Evolutionary conservation across 1,140 invertebrate genomes (phyloP).

Genomic region (Oscheius sp.): DNA sequence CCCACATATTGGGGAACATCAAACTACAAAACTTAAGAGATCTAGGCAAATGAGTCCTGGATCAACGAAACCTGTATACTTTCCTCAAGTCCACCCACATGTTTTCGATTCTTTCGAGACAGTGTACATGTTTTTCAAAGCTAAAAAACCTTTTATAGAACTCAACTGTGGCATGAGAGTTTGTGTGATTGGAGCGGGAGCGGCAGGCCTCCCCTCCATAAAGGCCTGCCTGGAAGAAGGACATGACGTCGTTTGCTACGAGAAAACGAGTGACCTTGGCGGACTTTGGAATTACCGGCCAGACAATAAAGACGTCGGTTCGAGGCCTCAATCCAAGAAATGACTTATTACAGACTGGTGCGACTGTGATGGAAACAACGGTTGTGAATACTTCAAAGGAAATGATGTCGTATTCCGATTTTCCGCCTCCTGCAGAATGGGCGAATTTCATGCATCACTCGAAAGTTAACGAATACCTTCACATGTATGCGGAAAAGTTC

Average conservation of each 20-base stretch:
- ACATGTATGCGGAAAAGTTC: slow-evolving; percentile 63
- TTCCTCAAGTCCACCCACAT: not conserved
- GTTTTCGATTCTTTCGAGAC: not conserved
- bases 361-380: slow-evolving; percentile 63
- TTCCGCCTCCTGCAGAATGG: slow-evolving; percentile 63
- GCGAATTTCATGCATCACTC: slow-evolving; percentile 65
- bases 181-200: slow-evolving; percentile 65
- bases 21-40: too few relatives aligned
- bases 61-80: too few relatives aligned
- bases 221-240: slow-evolving; percentile 65
- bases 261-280: slow-evolving; percentile 63
- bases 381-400: slow-evolving; percentile 66
- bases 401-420: slow-evolving; percentile 66
- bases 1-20: too few relatives aligned
- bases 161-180: slow-evolving; percentile 52
- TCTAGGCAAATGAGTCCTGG: too few relatives aligned
- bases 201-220: slow-evolving; percentile 63
- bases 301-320: slow-evolving; percentile 37
- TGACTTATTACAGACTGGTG: slow-evolving; percentile 47
- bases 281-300: slow-evolving; percentile 66
- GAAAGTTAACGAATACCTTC: slow-evolving; percentile 62
- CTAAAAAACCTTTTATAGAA: too few relatives aligned
- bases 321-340: not conserved
- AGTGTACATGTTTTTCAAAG: not conserved
- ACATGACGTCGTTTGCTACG: slow-evolving; percentile 64